These are phyloP conservation scores for Indicator maculatus DNA, from an alignment of 2,113 vertebrate species.

Conservation along the genomic window DNA sequence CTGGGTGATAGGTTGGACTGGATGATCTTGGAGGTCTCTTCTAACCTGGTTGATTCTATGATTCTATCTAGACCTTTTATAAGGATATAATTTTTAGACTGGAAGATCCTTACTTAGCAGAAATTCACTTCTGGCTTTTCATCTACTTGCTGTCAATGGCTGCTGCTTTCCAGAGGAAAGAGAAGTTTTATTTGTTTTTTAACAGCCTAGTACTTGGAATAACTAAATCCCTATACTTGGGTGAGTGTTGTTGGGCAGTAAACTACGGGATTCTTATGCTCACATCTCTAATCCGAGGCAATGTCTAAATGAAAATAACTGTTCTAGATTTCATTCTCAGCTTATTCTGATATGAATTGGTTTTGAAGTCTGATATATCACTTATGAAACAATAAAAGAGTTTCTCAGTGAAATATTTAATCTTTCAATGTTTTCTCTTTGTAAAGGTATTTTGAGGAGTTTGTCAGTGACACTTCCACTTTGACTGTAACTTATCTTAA, in stretches of 20 bases:
- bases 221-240: not conserved
- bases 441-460: not conserved
- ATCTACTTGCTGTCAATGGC: not conserved
- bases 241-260: not conserved
- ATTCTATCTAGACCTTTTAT: not conserved
- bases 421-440: not conserved
- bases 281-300: rapidly evolving
- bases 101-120: not conserved
- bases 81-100: not conserved
- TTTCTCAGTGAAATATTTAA: not conserved
- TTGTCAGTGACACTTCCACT: not conserved
- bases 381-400: not conserved
- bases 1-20: no score
- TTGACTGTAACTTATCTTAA: not conserved
- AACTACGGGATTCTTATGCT: not conserved
- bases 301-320: not conserved
- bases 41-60: no score
- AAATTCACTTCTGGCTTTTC: not conserved
- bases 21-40: no score
- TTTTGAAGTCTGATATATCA: not conserved
- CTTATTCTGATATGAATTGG: not conserved
- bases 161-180: not conserved
- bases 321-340: not conserved
- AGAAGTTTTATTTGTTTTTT: not conserved
- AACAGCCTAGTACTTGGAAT: not conserved